Conservation (phyloP, 2,113 vertebrate genomes). For the Larimichthys crocea region DNA sequence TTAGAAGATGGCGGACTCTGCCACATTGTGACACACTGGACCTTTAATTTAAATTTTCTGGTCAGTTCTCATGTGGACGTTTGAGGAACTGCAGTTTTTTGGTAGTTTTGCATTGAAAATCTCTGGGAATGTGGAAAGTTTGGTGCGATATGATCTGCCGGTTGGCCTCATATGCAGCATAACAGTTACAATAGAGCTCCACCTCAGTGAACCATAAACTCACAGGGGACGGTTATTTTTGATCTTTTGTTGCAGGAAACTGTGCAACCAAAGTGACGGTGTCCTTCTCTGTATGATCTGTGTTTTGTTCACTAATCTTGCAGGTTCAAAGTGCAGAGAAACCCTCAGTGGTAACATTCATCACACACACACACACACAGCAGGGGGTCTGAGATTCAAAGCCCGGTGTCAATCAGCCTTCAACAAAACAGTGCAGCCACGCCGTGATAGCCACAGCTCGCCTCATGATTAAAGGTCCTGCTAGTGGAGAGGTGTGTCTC, state of each 20-base stretch:
- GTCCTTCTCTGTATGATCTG: background rate
- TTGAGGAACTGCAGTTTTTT: no score
- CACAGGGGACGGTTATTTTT: no score
- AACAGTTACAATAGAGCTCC: no score
- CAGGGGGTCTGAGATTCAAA: background rate
- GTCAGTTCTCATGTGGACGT: no score
- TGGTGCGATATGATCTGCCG: no score
- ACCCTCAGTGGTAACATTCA: background rate
- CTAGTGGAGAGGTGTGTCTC: background rate
- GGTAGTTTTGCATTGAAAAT: no score
- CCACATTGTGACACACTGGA: no score
- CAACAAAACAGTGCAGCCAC: background rate
- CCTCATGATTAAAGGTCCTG: background rate
- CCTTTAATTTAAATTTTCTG: no score
- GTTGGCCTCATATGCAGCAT: no score
- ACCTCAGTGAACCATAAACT: no score
- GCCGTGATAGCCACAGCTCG: background rate
- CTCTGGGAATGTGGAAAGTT: no score
- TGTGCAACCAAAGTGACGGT: background rate
- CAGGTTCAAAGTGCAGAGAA: background rate
- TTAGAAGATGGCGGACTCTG: no score
- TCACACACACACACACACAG: background rate
- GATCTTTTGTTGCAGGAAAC: background rate
- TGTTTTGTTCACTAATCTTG: background rate
- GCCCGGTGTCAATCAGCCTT: conserved; percentile 2